Evolutionary conservation across 2,113 vertebrate species (phyloP).

Genomic region (Lonchura striata): DNA sequence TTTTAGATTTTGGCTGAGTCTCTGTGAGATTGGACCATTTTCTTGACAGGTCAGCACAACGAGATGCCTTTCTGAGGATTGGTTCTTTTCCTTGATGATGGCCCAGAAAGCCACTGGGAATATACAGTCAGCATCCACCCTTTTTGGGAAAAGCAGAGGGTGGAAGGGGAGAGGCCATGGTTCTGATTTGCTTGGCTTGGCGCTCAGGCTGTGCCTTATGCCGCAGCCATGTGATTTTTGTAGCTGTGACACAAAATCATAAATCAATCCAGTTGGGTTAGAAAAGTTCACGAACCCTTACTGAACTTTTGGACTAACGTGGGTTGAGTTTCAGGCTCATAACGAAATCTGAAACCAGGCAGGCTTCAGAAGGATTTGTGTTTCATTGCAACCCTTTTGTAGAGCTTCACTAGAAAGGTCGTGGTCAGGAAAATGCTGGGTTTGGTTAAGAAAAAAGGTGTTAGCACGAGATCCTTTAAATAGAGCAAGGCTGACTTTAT

Average conservation of each 20-base stretch:
- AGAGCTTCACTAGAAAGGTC: not conserved
- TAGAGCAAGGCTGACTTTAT: not conserved
- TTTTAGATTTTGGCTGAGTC: not conserved
- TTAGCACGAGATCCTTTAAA: not conserved
- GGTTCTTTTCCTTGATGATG: not conserved
- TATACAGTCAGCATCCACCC: not conserved
- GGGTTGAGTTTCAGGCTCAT: conserved; percentile 47
- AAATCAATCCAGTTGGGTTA: conserved; percentile 52
- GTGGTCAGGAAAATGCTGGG: not conserved
- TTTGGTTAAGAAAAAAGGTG: not conserved
- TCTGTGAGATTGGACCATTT: not conserved
- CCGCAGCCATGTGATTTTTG: not conserved
- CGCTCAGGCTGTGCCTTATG: not conserved
- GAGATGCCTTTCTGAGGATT: not conserved
- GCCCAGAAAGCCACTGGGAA: not conserved
- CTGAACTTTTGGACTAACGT: conserved; percentile 50
- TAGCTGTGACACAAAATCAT: conserved; percentile 41
- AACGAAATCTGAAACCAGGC: conserved; percentile 1
- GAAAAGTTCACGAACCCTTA: conserved; percentile 58
- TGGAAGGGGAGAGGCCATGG: not conserved
- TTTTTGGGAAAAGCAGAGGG: conserved; percentile 12
- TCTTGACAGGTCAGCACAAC: conserved; percentile 31
- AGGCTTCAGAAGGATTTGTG: conserved; percentile 33
- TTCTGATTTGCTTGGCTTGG: conserved; percentile 38
- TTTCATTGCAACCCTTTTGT: not conserved